Evolutionary conservation across 2,797 vertebrate species (phyloP).

Genomic region (Dendrocincla tyrannina): DNA sequence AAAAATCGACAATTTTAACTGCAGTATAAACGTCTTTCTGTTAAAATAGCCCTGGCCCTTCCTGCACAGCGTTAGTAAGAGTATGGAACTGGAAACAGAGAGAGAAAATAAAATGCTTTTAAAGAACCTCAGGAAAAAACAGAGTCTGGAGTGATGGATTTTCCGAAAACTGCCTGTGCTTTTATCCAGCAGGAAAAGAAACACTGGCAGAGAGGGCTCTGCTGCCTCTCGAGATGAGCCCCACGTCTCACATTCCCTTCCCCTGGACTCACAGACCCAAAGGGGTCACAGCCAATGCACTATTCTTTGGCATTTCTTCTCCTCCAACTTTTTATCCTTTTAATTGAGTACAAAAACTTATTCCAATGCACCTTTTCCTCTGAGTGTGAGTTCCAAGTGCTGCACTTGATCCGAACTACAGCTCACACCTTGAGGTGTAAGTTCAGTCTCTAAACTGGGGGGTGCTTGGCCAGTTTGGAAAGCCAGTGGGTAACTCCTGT

Average conservation of each 20-base stretch:
- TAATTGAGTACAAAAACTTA: neutral
- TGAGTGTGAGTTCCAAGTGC: neutral
- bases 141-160: neutral
- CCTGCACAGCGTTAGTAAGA: neutral
- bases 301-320: slow-evolving; percentile 13
- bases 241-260: neutral
- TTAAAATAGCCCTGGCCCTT: neutral
- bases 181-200: neutral
- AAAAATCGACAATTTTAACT: neutral
- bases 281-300: neutral
- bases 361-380: neutral
- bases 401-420: neutral
- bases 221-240: neutral
- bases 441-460: neutral
- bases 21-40: neutral
- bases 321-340: neutral
- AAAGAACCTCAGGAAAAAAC: neutral
- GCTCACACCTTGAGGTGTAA: neutral
- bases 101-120: neutral
- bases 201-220: accelerated
- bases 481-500: slow-evolving; percentile 5
- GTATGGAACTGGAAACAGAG: slow-evolving; percentile 6
- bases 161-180: neutral
- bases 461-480: neutral
- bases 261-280: neutral